Conservation (phyloP, 2,113 vertebrate species). For the Pedetes capensis region DNA sequence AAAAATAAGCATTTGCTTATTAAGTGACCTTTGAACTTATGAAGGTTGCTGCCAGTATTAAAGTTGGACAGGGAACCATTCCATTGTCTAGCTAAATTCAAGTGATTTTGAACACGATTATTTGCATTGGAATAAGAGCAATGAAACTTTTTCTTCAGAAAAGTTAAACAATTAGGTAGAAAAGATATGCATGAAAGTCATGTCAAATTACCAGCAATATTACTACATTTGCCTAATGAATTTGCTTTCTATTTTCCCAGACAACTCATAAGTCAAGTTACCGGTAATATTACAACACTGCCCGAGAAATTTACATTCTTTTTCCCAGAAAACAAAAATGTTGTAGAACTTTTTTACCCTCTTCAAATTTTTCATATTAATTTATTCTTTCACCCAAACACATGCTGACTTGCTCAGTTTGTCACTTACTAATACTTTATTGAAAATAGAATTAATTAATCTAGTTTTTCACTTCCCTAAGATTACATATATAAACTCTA, state of each 20-base stretch:
- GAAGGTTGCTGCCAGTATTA: not conserved
- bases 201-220: not conserved
- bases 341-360: too few species aligned
- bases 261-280: not conserved
- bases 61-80: not conserved
- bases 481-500: not conserved
- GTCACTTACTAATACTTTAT: not conserved
- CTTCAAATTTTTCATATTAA: not conserved
- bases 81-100: not conserved
- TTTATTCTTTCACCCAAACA: not conserved
- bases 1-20: not conserved
- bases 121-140: not conserved
- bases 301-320: not conserved
- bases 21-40: not conserved
- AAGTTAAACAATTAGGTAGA: not conserved
- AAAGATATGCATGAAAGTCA: not conserved
- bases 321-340: not conserved
- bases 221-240: not conserved
- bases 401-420: not conserved
- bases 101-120: not conserved
- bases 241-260: not conserved
- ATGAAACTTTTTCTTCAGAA: not conserved
- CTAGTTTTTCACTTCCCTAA: not conserved
- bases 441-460: not conserved
- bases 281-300: not conserved